Conservation (phyloP, 2,797 vertebrate species). For the Prionace glauca region DNA sequence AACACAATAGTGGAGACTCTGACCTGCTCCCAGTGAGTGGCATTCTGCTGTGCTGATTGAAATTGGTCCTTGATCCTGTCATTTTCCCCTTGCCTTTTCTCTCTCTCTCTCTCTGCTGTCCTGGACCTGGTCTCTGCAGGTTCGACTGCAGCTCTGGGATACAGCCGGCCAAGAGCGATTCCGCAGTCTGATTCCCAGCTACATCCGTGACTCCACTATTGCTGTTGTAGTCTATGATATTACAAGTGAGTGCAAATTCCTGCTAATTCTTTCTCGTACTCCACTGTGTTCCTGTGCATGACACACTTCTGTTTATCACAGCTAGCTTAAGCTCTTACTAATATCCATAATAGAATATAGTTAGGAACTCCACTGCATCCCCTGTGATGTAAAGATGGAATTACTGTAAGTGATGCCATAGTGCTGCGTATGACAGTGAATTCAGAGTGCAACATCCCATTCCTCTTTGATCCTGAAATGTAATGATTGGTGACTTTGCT, state of each 20-base stretch:
- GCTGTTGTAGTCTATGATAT: slow-evolving; percentile 89
- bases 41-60: slow-evolving; percentile 32
- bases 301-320: slow-evolving; percentile 3
- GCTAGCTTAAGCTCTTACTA: neutral
- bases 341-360: neutral
- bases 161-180: slow-evolving; percentile 83
- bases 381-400: neutral
- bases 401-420: neutral
- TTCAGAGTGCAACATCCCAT: neutral
- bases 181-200: slow-evolving; percentile 84
- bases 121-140: slow-evolving; percentile 54
- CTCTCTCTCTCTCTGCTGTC: slow-evolving; percentile 18
- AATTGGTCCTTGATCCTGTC: slow-evolving; percentile 35
- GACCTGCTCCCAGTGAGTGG: slow-evolving; percentile 1
- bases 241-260: slow-evolving; percentile 68
- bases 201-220: slow-evolving; percentile 85
- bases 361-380: no score
- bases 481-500: neutral
- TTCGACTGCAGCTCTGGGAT: slow-evolving; percentile 88
- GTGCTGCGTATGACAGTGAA: neutral
- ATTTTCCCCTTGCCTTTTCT: slow-evolving; percentile 18
- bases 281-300: slow-evolving; percentile 28
- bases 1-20: slow-evolving; percentile 35
- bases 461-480: neutral
- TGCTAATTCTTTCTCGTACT: slow-evolving; percentile 21